Evolutionary conservation across 2,113 vertebrate genomes (phyloP), one percentile per base, ranked within the genome.

Genomic region (Clarias batrachus): DNA sequence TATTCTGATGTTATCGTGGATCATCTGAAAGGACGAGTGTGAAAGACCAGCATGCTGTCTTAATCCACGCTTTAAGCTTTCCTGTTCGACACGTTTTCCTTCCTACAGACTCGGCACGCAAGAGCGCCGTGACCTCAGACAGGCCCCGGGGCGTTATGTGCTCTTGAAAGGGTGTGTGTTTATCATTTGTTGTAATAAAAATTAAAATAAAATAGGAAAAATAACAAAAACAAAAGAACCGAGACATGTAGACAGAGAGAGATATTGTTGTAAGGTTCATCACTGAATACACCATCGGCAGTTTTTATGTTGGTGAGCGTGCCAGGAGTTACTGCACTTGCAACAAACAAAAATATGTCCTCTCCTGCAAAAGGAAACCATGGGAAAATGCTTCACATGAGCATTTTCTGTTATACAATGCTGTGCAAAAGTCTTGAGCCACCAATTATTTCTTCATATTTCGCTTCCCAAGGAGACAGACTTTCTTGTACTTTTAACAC

Each of bases 61-160:
- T 87, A 90, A 90, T 88, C 85, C 71, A 9, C 7, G 41, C 37
- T 63, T 81, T 73, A 87, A 88, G 77, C 71, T 78, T 80, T 82
- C 85, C 85, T 57, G 87, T 87, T 88, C 76, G 41, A 73, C 87
- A 82, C 84, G 76, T 90, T 85, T 85, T 1, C 3, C 74, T 52
- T 68, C 65, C 41, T 4, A 7, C n/a, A 16, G 17, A 37, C 77
- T 65, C n/a, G 21, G n/a, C 70, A 85, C 56, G 82, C 37, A 79
- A 89, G 41, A 30, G 16, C 9, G 6, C 30, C 37, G 57, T 81
- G 85, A 84, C 81, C 82, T 82, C 25, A n/a, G 83, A 70, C 52
- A 48, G 56, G 21, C 77, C 73, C 30, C 37, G 25, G 60, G 52
- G 82, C 41, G 54, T 52, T n/a, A n/a, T 56, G 63, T 54, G n/a